A percentile compares a stretch with the other conserved stretches of the same genome.
These are phyloP conservation scores for Tiliacea citrago DNA, from an alignment of 2,888 invertebrate genomes.

Conservation along the genomic window DNA sequence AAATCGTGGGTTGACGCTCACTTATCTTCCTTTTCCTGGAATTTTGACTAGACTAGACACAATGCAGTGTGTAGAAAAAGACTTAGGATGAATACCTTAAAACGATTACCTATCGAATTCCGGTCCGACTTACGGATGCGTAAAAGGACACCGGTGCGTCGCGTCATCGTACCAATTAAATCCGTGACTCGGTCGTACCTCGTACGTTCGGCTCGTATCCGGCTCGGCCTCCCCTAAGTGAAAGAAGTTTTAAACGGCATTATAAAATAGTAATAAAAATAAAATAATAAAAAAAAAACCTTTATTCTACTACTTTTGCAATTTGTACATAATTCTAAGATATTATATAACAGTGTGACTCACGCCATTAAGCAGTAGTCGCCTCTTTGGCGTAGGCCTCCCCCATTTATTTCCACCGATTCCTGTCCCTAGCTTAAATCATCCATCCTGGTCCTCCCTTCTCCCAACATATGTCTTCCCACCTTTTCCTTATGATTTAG, in stretches of 20 bases:
- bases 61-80: not conserved
- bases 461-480: no score
- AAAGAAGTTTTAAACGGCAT: not conserved
- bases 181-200: not conserved
- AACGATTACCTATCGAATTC: not conserved
- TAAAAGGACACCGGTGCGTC: not conserved
- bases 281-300: no score
- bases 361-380: no score
- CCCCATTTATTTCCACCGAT: no score
- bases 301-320: no score
- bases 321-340: no score
- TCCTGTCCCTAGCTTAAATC: no score
- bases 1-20: not conserved
- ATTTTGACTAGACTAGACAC: not conserved
- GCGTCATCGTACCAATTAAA: constrained; percentile 7
- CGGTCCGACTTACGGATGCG: constrained; percentile 15
- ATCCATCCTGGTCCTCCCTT: no score
- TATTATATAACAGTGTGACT: no score
- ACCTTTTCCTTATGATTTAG: no score
- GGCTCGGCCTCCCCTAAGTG: not conserved
- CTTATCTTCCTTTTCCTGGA: not conserved
- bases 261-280: not conserved
- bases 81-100: not conserved
- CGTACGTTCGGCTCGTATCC: not conserved
- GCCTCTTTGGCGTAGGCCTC: no score